These are phyloP conservation scores for Chelidonichthys spinosus DNA, from an alignment of 2,797 vertebrate genomes.

Conservation along the genomic window DNA sequence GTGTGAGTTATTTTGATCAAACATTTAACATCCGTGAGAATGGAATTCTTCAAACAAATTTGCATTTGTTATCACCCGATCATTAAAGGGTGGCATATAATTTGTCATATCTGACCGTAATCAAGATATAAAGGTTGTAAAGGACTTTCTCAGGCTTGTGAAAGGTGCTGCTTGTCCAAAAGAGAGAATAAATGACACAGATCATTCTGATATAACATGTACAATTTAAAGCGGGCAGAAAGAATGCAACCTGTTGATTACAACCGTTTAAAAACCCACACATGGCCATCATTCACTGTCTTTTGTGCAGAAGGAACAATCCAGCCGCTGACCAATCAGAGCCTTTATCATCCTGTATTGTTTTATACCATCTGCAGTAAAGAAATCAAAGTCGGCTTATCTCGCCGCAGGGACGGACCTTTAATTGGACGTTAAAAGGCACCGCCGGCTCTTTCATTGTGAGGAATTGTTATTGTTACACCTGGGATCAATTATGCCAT, in stretches of 20 bases:
- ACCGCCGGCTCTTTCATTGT: conserved; percentile 37
- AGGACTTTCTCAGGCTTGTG: conserved; percentile 23
- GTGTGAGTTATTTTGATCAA: background rate
- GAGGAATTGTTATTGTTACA: conserved; percentile 56
- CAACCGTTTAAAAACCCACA: conserved; percentile 9
- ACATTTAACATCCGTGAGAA: background rate
- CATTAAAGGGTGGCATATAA: background rate
- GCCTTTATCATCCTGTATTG: conserved; percentile 42
- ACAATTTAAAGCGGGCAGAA: background rate
- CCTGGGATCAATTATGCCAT: conserved; percentile 65
- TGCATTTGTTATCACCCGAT: background rate
- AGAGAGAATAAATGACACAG: background rate
- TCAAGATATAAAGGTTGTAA: background rate
- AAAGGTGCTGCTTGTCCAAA: background rate
- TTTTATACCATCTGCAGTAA: conserved; percentile 59
- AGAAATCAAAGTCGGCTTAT: conserved; percentile 64
- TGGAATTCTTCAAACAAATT: background rate
- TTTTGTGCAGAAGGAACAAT: conserved; percentile 28
- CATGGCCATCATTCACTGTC: conserved; percentile 25
- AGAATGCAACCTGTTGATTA: conserved; percentile 10
- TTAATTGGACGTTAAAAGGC: conserved; percentile 71
- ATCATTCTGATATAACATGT: background rate
- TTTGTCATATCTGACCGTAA: conserved; percentile 8
- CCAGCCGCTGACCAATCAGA: conserved; percentile 19
- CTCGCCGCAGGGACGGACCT: conserved; percentile 37